Evolutionary conservation across 2,888 invertebrate genomes (phyloP).

Genomic region (Nomada hirtipes): DNA sequence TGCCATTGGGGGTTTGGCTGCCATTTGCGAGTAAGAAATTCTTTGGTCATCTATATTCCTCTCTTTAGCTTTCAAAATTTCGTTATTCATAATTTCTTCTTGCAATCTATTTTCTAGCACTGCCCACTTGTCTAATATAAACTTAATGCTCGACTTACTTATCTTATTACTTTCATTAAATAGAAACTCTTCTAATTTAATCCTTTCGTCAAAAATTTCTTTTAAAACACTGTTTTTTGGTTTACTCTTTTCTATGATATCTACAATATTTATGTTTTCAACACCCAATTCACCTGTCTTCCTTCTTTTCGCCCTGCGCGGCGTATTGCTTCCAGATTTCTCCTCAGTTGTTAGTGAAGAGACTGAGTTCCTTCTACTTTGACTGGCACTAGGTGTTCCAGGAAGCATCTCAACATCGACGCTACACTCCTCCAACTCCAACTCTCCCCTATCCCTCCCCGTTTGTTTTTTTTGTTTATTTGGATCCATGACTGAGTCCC

Average conservation of each 20-base stretch:
- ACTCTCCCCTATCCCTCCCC: neutral
- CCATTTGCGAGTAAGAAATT: neutral
- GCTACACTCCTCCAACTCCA: fast-evolving
- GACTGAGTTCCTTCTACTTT: no score
- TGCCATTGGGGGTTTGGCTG: neutral
- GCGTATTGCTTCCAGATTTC: no score
- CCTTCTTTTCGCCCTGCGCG: neutral
- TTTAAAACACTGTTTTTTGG: neutral
- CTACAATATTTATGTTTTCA: neutral
- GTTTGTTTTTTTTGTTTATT: neutral
- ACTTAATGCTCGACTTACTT: neutral
- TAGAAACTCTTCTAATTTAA: neutral
- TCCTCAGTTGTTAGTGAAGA: no score
- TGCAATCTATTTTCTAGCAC: neutral
- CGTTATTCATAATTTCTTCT: neutral
- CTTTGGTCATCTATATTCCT: no score
- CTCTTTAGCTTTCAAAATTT: neutral
- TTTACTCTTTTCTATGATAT: no score
- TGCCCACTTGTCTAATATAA: neutral
- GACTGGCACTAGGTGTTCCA: neutral
- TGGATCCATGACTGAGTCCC: neutral
- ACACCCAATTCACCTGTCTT: neutral
- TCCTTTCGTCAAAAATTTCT: neutral
- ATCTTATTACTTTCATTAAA: neutral
- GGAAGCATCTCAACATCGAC: neutral